Evolutionary conservation across 2,797 vertebrate genomes (phyloP).

Genomic region (Lutra lutra): DNA sequence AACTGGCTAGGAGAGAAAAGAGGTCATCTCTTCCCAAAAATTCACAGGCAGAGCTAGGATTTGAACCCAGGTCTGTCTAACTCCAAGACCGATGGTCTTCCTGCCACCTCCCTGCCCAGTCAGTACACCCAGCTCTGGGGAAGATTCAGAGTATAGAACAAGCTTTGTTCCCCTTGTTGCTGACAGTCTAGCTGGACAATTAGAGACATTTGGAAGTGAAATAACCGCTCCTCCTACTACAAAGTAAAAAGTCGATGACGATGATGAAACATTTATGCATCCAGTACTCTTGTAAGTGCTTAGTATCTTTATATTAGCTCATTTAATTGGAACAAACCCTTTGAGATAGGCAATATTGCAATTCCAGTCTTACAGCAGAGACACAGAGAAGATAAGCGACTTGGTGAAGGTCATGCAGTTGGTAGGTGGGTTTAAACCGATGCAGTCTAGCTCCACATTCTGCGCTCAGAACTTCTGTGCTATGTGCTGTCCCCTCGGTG

Average conservation of each 20-base stretch:
- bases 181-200: background rate
- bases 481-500: background rate
- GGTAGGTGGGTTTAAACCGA: background rate
- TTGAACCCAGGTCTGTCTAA: background rate
- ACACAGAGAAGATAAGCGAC: background rate
- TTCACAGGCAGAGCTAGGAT: background rate
- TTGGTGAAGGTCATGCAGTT: background rate
- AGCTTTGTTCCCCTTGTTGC: background rate
- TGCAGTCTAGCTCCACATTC: background rate
- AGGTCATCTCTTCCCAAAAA: background rate
- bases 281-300: background rate
- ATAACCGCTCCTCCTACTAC: background rate
- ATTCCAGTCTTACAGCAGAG: background rate
- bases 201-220: background rate
- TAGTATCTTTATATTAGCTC: background rate
- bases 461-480: background rate
- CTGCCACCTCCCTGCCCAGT: background rate
- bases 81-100: background rate
- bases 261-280: background rate
- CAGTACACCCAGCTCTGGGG: background rate
- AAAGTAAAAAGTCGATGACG: background rate
- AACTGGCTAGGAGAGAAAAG: background rate
- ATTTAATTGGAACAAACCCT: background rate
- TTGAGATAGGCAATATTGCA: background rate
- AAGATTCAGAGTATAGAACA: background rate